phyloP scores from a whole-genome alignment of 2,888 invertebrate genomes.

The Platypus cylindrus region DNA sequence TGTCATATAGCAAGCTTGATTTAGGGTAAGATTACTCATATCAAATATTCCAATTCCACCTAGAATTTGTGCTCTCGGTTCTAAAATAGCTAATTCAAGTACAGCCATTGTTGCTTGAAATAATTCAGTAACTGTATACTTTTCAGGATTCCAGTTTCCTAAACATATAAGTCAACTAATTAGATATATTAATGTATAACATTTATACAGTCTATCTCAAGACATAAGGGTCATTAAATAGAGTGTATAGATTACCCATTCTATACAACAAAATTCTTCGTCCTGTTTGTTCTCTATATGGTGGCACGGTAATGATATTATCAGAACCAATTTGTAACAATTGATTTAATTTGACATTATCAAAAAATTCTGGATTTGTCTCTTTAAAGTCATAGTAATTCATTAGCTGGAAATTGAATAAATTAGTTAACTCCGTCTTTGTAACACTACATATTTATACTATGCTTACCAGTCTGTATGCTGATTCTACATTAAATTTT shows the following conservation, averaged over 20 bases:
- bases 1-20: slow-evolving; percentile 29
- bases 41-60: slow-evolving; percentile 33
- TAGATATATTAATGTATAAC: not conserved
- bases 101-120: slow-evolving; percentile 21
- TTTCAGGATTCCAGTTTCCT: slow-evolving; percentile 23
- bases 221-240: no score
- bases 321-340: slow-evolving; percentile 49
- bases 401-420: slow-evolving; percentile 49
- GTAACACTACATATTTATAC: no score
- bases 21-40: slow-evolving; percentile 31
- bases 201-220: no score
- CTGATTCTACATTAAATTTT: slow-evolving; percentile 53
- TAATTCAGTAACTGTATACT: slow-evolving; percentile 17
- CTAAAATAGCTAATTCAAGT: slow-evolving; percentile 23
- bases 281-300: slow-evolving; percentile 60
- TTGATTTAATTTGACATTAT: slow-evolving; percentile 50
- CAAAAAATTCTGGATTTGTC: slow-evolving; percentile 50
- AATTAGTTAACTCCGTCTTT: no score
- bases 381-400: slow-evolving; percentile 61
- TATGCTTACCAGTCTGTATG: slow-evolving; percentile 56
- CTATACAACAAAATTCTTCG: slow-evolving; percentile 55
- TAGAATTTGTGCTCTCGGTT: slow-evolving; percentile 26
- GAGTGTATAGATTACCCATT: slow-evolving; percentile 39
- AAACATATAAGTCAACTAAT: slow-evolving; percentile 1
- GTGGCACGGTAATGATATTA: slow-evolving; percentile 53